These are phyloP conservation scores for Equus przewalskii DNA, from an alignment of 2,113 vertebrate species.

Conservation along the genomic window DNA sequence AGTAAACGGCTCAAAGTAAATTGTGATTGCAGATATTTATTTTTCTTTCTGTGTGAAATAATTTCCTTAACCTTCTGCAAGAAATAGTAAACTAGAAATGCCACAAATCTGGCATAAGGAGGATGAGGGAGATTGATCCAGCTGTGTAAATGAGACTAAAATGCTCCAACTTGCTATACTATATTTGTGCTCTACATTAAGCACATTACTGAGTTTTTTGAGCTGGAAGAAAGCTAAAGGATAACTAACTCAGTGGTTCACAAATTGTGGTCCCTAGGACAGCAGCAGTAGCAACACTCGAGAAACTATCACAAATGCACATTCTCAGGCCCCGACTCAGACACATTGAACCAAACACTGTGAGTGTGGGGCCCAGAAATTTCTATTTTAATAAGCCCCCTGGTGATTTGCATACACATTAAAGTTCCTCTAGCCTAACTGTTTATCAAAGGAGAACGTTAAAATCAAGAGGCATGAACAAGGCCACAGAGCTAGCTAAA, in stretches of 20 bases:
- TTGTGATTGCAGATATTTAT: background rate
- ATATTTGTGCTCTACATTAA: background rate
- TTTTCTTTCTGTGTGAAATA: conserved; percentile 9
- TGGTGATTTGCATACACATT: background rate
- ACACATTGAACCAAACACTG: background rate
- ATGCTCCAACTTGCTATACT: background rate
- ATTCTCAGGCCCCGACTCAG: background rate
- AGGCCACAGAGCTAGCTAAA: background rate
- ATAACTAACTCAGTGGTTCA: background rate
- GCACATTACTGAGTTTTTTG: background rate
- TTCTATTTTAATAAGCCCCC: background rate
- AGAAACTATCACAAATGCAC: background rate
- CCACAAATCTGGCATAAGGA: background rate
- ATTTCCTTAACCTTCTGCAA: background rate
- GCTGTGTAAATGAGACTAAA: background rate
- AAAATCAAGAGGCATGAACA: background rate
- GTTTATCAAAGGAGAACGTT: background rate
- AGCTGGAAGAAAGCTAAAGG: background rate
- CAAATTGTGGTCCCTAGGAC: background rate
- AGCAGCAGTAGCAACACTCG: background rate
- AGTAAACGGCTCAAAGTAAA: background rate
- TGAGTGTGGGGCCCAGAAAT: background rate
- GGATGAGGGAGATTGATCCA: background rate
- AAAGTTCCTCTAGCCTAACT: background rate
- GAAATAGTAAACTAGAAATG: background rate